Conservation (phyloP, 2,888 invertebrate species). For the Galerucella calmariensis region DNA sequence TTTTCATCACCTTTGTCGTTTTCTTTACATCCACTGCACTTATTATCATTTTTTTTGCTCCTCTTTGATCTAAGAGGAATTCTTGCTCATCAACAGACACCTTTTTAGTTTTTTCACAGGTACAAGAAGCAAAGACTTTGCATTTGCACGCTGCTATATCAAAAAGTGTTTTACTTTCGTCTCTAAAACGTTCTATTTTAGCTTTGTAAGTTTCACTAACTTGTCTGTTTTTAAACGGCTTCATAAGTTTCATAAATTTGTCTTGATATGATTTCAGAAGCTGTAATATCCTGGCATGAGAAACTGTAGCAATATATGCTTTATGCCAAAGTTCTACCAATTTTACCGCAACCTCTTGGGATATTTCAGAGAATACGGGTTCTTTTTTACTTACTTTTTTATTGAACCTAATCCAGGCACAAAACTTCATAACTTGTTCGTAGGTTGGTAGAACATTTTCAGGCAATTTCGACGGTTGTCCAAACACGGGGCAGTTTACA, state of each 20-base stretch:
- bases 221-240: conserved; percentile 11
- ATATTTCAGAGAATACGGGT: too few species aligned
- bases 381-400: too few species aligned
- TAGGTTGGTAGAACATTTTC: too few species aligned
- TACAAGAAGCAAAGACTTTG: conserved; percentile 16
- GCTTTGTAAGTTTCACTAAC: conserved; percentile 8
- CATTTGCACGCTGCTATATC: conserved; percentile 11
- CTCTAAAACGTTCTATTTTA: conserved; percentile 6
- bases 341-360: conserved; percentile 2
- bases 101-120: conserved; percentile 8
- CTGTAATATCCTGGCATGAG: neutral
- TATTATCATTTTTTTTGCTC: conserved; percentile 4
- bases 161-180: conserved; percentile 12
- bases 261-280: too few species aligned
- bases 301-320: conserved; percentile 4
- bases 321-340: conserved; percentile 2
- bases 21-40: too few species aligned
- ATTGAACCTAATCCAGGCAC: too few species aligned
- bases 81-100: neutral
- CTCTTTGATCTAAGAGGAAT: conserved; percentile 17
- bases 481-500: too few species aligned
- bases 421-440: too few species aligned
- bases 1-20: too few species aligned
- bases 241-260: conserved; percentile 4
- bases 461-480: too few species aligned